Evolutionary conservation across 2,797 vertebrate species (phyloP).

Genomic region (Thunnus albacares): DNA sequence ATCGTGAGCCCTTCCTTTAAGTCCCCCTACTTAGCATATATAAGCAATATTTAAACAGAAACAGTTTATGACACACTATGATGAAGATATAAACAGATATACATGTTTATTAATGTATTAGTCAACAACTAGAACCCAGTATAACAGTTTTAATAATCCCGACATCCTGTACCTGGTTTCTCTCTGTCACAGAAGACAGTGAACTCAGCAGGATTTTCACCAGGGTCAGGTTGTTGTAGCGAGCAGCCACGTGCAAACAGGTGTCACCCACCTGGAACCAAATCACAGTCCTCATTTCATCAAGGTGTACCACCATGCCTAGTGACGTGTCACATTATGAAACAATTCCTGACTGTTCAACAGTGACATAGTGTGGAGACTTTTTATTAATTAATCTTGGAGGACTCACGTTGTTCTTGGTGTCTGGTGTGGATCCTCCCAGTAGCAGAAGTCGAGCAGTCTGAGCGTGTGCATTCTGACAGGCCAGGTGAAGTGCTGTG

Average conservation of each 20-base stretch:
- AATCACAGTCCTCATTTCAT: background rate
- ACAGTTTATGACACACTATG: no score
- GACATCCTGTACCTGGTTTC: conserved; percentile 88
- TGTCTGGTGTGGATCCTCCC: conserved; percentile 89
- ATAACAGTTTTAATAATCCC: no score
- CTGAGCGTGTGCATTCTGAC: conserved; percentile 93
- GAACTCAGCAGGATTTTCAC: conserved; percentile 91
- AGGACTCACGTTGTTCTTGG: conserved; percentile 91
- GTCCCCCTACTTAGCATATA: no score
- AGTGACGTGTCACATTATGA: background rate
- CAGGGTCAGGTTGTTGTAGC: conserved; percentile 92
- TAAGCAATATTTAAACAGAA: no score
- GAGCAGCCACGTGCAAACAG: conserved; percentile 92
- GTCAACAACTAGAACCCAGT: no score
- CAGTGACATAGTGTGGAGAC: background rate
- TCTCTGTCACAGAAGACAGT: conserved; percentile 90
- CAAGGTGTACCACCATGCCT: background rate
- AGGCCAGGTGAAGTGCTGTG: conserved; percentile 93
- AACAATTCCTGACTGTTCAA: background rate
- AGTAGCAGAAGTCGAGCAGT: conserved; percentile 89
- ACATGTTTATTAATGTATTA: no score
- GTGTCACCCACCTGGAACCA: conserved; percentile 90
- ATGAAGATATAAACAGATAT: no score
- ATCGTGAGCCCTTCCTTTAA: no score
- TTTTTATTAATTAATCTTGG: background rate